Percentiles rank a stretch among this genome's conserved stretches.
Evolutionary conservation across 2,888 invertebrate genomes (phyloP).

Genomic region (Poecilobothrus nobilitatus): DNA sequence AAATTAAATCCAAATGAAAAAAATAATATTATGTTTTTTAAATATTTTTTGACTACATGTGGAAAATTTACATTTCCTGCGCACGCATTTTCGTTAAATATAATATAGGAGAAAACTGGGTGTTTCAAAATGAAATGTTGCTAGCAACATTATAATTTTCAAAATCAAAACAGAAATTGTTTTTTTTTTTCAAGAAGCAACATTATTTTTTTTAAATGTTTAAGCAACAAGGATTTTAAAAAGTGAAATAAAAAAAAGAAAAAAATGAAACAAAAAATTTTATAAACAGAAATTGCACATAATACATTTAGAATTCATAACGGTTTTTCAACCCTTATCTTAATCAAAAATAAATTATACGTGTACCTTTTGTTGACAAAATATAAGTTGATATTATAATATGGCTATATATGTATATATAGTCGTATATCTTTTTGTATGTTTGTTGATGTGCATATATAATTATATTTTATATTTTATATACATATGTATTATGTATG

Average conservation of each 20-base stretch:
- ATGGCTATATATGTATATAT: background rate
- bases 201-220: background rate
- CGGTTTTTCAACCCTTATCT: background rate
- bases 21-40: too few relatives aligned
- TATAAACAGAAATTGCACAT: too few relatives aligned
- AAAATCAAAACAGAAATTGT: too few relatives aligned
- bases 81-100: background rate
- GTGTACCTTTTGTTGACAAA: slow-evolving; percentile 3
- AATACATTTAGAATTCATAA: background rate
- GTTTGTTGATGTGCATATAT: too few relatives aligned
- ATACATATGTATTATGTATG: too few relatives aligned
- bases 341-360: slow-evolving; percentile 6
- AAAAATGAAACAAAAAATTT: too few relatives aligned
- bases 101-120: background rate
- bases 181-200: too few relatives aligned
- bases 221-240: background rate
- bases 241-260: background rate
- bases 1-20: background rate
- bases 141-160: background rate
- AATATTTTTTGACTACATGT: background rate
- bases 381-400: background rate
- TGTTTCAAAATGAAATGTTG: background rate
- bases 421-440: background rate
- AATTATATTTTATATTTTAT: too few relatives aligned
- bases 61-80: background rate